These are phyloP conservation scores for Lerista edwardsae DNA, from an alignment of 2,797 vertebrate species.

Conservation along the genomic window DNA sequence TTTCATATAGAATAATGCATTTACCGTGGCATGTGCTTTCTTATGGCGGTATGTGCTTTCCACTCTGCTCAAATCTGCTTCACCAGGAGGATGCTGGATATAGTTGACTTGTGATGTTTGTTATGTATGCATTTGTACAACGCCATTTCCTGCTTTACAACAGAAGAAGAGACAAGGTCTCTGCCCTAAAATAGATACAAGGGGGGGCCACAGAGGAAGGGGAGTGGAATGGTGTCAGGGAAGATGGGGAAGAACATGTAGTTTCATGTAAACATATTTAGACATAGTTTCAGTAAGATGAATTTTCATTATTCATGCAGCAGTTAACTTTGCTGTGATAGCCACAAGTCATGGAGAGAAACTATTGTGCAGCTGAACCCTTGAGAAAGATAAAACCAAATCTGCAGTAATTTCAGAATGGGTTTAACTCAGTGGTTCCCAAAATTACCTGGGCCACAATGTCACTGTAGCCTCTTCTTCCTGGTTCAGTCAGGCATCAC, in stretches of 20 bases:
- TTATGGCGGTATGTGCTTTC: background rate
- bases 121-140: too few species aligned
- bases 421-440: background rate
- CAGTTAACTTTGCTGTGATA: background rate
- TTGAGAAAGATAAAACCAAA: background rate
- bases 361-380: background rate
- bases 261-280: too few species aligned
- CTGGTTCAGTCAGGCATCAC: too few species aligned
- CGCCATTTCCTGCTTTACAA: too few species aligned
- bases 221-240: too few species aligned
- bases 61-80: too few species aligned
- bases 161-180: too few species aligned
- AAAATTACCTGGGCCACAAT: too few species aligned
- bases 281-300: background rate
- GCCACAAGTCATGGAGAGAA: background rate
- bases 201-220: too few species aligned
- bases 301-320: background rate
- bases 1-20: background rate
- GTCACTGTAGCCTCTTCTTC: too few species aligned
- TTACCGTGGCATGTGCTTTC: background rate
- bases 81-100: background rate
- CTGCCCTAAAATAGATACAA: too few species aligned
- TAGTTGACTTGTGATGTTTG: background rate
- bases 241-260: too few species aligned
- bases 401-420: background rate